phyloP scores from a whole-genome alignment of 2,797 vertebrate species.

The Argyrosomus regius region DNA sequence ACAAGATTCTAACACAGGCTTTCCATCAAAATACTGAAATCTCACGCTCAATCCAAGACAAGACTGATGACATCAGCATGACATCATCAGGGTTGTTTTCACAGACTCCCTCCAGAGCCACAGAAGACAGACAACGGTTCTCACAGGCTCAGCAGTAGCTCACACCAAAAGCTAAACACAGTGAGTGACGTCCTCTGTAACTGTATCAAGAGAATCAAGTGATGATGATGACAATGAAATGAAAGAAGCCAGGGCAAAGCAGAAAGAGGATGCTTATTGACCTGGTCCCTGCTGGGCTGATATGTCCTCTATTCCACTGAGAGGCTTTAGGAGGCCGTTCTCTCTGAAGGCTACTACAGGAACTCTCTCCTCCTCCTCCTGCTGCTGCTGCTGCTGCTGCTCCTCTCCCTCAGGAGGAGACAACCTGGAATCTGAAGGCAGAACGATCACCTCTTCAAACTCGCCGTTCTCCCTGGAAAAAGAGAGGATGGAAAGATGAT shows the following conservation, averaged over 20 bases:
- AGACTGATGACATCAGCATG: no score
- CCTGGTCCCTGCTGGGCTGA: conserved; percentile 91
- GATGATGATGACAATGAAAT: neutral
- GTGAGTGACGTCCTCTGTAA: neutral
- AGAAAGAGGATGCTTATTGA: conserved; percentile 58
- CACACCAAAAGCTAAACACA: neutral
- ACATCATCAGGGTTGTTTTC: no score
- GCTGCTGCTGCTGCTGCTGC: conserved; percentile 64
- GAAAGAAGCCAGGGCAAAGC: neutral
- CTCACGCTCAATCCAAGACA: neutral
- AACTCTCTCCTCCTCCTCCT: conserved; percentile 78
- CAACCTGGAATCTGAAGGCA: conserved; percentile 90
- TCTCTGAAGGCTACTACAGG: conserved; percentile 93
- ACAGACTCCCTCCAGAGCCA: neutral
- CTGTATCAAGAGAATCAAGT: neutral
- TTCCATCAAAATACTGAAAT: neutral
- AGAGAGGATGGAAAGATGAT: conserved; percentile 1
- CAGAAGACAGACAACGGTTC: neutral
- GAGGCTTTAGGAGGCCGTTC: conserved; percentile 88
- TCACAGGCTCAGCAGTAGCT: neutral
- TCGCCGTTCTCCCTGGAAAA: conserved; percentile 91
- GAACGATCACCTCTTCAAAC: conserved; percentile 93
- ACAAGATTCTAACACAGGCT: neutral
- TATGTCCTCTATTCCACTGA: conserved; percentile 90
- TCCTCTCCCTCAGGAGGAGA: conserved; percentile 90